These are phyloP conservation scores for Leptocoma aspasia DNA, from an alignment of 2,113 vertebrate species.

Conservation along the genomic window DNA sequence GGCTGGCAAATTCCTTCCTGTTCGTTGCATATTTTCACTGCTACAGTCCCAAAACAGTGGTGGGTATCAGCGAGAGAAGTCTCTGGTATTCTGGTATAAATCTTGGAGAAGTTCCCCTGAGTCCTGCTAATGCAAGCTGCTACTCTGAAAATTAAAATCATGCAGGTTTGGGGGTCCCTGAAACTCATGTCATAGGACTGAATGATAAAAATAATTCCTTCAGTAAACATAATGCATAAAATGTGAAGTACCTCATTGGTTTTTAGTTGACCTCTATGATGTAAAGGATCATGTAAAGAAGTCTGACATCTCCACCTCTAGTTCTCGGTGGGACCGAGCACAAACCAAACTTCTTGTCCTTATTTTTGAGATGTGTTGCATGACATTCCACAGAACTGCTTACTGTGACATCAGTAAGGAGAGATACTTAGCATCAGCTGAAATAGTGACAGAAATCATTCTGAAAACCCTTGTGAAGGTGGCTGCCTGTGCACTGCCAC, in stretches of 20 bases:
- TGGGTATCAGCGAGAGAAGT: not conserved
- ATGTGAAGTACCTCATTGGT: fast-evolving
- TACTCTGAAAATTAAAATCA: not conserved
- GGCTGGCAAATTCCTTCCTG: conserved; percentile 38
- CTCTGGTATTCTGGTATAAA: not conserved
- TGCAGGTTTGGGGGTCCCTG: not conserved
- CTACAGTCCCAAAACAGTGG: not conserved
- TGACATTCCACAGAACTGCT: not conserved
- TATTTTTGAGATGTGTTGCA: not conserved
- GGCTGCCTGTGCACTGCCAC: fast-evolving
- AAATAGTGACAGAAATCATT: not conserved
- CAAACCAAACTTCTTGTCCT: not conserved
- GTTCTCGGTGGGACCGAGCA: not conserved
- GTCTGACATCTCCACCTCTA: not conserved
- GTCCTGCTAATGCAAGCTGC: not conserved
- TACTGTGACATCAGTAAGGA: not conserved
- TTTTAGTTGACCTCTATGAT: not conserved
- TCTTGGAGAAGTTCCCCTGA: not conserved
- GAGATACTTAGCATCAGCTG: not conserved
- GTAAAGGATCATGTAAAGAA: not conserved
- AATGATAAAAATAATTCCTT: not conserved
- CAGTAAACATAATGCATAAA: not conserved
- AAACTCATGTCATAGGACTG: not conserved
- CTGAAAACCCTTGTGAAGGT: not conserved
- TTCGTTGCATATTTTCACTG: not conserved